These are phyloP conservation scores for Limenitis camilla DNA, from an alignment of 2,888 invertebrate species.

Conservation along the genomic window DNA sequence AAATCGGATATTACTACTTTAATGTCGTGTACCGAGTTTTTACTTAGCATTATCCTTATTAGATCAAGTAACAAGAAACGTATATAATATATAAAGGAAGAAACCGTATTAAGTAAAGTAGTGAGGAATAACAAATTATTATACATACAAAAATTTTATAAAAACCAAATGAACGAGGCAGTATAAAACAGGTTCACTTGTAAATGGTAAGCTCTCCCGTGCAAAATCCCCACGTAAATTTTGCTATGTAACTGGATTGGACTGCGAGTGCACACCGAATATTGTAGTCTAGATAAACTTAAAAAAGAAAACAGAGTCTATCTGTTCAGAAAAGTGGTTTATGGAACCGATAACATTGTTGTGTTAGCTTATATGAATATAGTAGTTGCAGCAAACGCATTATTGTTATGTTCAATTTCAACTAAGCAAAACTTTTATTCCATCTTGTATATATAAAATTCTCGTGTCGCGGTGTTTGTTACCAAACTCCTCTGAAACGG, in stretches of 20 bases:
- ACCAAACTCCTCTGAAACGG: no score
- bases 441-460: no score
- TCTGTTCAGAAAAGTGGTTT: constrained; percentile 6
- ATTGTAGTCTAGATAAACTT: constrained; percentile 12
- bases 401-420: not conserved
- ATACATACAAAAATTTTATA: no score
- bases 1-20: not conserved
- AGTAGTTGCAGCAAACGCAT: not conserved
- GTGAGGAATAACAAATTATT: no score
- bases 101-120: not conserved
- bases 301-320: constrained; percentile 10
- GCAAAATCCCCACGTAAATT: constrained; percentile 21
- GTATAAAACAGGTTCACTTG: constrained; percentile 13
- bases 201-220: constrained; percentile 16
- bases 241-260: constrained; percentile 18
- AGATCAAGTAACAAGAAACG: no score
- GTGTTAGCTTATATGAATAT: not conserved
- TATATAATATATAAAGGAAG: no score
- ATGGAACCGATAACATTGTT: not conserved
- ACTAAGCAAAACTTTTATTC: no score
- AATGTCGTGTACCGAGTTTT: not conserved
- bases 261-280: constrained; percentile 16
- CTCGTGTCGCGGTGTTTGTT: no score
- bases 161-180: constrained; percentile 5
- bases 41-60: no score